Conservation (phyloP, 2,797 vertebrate genomes). For the Salmo trutta region DNA sequence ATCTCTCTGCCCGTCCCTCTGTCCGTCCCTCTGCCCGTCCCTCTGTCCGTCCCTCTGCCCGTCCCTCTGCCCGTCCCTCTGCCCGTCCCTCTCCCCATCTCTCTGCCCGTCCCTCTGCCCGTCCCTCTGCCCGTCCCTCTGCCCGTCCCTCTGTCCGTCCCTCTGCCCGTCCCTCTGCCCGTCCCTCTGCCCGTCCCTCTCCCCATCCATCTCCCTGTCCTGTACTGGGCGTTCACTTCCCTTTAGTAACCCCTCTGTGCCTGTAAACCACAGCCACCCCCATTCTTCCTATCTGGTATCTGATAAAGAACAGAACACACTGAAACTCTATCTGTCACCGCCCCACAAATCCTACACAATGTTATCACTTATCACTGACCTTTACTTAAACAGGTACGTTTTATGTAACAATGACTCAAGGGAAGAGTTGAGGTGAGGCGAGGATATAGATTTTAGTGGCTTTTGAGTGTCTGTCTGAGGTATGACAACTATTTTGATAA, state of each 20-base stretch:
- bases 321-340: constrained; percentile 44
- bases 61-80: constrained; percentile 5
- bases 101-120: too few species aligned
- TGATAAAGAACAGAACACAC: constrained; percentile 67
- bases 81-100: constrained; percentile 11
- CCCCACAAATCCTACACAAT: too few species aligned
- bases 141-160: too few species aligned
- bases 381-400: too few species aligned
- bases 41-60: too few species aligned
- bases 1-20: constrained; percentile 28
- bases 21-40: too few species aligned
- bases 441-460: not conserved
- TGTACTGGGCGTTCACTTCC: constrained; percentile 63
- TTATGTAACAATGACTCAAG: too few species aligned
- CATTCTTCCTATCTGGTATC: constrained; percentile 49
- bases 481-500: constrained; percentile 64
- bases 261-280: constrained; percentile 73
- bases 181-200: too few species aligned
- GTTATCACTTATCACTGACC: too few species aligned
- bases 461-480: constrained; percentile 43
- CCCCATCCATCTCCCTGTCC: constrained; percentile 31
- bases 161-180: too few species aligned
- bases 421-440: too few species aligned
- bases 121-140: too few species aligned
- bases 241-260: constrained; percentile 72